Conservation (phyloP, 2,113 vertebrate genomes). For the Trematomus loennbergii region DNA sequence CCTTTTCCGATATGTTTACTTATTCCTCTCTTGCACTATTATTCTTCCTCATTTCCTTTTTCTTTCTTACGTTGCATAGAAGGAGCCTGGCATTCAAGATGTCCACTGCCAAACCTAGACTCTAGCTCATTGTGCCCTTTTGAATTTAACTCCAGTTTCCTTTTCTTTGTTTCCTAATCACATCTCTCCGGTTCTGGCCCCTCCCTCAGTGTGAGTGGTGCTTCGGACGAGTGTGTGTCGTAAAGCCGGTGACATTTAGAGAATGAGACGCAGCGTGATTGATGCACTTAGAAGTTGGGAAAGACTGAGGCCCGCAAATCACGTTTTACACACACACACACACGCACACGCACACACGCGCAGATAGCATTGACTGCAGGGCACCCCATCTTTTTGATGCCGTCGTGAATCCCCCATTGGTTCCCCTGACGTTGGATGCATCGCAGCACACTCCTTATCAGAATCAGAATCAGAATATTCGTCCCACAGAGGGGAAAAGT, state of each 20-base stretch:
- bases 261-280: slow-evolving; percentile 56
- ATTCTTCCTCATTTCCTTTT: no score
- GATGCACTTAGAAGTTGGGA: slow-evolving; percentile 47
- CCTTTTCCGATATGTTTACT: no score
- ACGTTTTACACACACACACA: slow-evolving; percentile 50
- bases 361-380: slow-evolving; percentile 15
- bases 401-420: slow-evolving; percentile 49
- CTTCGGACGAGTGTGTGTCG: slow-evolving; percentile 12
- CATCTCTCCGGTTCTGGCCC: no score
- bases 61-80: no score
- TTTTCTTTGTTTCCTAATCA: no score
- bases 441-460: not conserved
- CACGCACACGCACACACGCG: slow-evolving; percentile 37
- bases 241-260: slow-evolving; percentile 65
- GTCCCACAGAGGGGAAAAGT: no score
- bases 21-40: no score
- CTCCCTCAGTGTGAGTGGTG: slow-evolving; percentile 2
- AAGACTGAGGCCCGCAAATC: slow-evolving; percentile 56
- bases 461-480: no score
- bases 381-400: slow-evolving; percentile 63
- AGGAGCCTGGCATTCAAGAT: no score
- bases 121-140: no score
- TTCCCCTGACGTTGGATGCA: slow-evolving; percentile 39
- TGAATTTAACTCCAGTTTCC: no score
- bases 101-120: no score